These are phyloP conservation scores for Monochamus saltuarius DNA, from an alignment of 1,140 invertebrate genomes.

Conservation along the genomic window DNA sequence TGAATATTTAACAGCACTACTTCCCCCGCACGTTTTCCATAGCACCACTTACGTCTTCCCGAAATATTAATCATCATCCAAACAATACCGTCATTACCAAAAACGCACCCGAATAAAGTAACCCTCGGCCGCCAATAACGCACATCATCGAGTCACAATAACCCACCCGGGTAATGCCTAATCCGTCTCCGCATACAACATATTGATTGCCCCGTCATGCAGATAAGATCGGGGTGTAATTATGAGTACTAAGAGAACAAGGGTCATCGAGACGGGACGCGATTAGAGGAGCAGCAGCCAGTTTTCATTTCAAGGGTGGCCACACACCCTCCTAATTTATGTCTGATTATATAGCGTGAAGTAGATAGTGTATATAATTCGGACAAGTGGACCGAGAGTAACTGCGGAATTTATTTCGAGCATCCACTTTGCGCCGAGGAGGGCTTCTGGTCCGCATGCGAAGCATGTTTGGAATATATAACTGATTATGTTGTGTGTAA, in stretches of 20 bases:
- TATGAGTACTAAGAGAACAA: neutral
- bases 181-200: constrained; percentile 12
- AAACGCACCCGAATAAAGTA: too few species aligned
- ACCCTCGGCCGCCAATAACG: constrained; percentile 1
- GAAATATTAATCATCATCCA: too few species aligned
- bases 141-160: constrained; percentile 13
- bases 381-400: constrained; percentile 22
- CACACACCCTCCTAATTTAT: constrained; percentile 34
- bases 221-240: neutral
- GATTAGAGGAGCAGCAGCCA: constrained; percentile 29
- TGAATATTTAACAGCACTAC: too few species aligned
- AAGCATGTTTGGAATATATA: too few species aligned
- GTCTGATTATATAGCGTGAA: constrained; percentile 26
- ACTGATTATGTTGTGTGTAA: too few species aligned
- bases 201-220: constrained; percentile 14
- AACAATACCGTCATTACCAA: too few species aligned
- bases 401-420: neutral
- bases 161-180: neutral
- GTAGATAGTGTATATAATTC: constrained; percentile 26
- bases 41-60: too few species aligned
- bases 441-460: too few species aligned
- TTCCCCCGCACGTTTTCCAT: too few species aligned
- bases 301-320: constrained; percentile 35
- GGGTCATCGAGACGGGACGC: constrained; percentile 28
- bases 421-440: too few species aligned